phyloP scores from a whole-genome alignment of 2,888 invertebrate species.

The Caenorhabditis angaria region DNA sequence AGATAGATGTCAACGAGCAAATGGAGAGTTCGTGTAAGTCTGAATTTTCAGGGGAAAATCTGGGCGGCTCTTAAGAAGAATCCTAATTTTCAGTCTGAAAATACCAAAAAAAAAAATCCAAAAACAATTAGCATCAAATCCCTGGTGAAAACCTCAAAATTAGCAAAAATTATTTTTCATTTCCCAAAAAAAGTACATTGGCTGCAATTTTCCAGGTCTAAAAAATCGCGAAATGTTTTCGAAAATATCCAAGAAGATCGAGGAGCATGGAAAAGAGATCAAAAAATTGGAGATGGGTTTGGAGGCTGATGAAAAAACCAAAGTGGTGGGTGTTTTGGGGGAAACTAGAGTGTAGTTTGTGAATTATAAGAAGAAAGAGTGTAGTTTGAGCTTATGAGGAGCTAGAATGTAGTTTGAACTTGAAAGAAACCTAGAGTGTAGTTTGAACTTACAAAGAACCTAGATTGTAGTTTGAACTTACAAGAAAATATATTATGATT shows the following conservation, averaged over 20 bases:
- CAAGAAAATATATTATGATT: no score
- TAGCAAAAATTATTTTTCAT: no score
- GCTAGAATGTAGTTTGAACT: not conserved
- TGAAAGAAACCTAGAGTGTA: not conserved
- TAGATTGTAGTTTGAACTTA: no score
- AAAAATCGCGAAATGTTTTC: not conserved
- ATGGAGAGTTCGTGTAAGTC: not conserved
- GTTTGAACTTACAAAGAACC: not conserved
- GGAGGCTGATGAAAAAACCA: not conserved
- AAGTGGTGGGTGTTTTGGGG: not conserved
- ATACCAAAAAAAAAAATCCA: no score
- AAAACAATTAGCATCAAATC: no score
- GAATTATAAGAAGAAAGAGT: not conserved
- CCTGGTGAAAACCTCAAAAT: no score
- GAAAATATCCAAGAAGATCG: not conserved
- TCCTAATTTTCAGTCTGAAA: no score
- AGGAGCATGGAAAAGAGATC: not conserved
- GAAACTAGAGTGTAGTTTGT: no score
- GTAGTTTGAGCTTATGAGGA: not conserved
- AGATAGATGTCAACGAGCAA: not conserved
- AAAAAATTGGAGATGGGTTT: not conserved
- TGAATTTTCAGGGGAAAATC: no score
- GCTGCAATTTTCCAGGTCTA: not conserved
- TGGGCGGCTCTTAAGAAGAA: conserved; percentile 2
- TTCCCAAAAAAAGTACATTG: conserved; percentile 1